phyloP scores from a whole-genome alignment of 2,888 invertebrate species.

The Oxyteleia sp. region DNA sequence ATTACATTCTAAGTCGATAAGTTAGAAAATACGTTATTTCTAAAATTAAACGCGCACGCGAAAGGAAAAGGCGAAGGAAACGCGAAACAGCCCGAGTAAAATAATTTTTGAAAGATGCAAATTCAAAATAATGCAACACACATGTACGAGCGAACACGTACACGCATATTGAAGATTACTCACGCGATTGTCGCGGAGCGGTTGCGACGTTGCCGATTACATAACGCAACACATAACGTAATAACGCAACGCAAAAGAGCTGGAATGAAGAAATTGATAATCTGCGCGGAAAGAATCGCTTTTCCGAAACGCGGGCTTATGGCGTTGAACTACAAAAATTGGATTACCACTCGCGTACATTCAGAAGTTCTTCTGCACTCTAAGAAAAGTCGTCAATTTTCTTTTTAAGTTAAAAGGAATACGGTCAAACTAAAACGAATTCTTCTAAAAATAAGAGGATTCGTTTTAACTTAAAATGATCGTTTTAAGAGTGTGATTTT shows the following conservation, averaged over 20 bases:
- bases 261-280: conserved; percentile 51
- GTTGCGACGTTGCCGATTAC: conserved; percentile 72
- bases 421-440: no score
- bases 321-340: no score
- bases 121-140: conserved; percentile 56
- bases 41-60: conserved; percentile 7
- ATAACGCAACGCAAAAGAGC: conserved; percentile 64
- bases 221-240: conserved; percentile 65
- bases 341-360: no score
- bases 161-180: conserved; percentile 54
- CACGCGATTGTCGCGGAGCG: conserved; percentile 63
- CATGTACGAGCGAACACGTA: conserved; percentile 20
- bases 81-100: neutral
- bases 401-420: no score
- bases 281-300: conserved; percentile 46
- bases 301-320: conserved; percentile 17
- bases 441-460: no score
- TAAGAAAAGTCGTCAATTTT: no score
- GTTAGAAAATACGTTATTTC: neutral
- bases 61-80: conserved; percentile 2
- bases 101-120: conserved; percentile 42
- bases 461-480: no score
- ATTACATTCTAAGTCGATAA: conserved; percentile 32
- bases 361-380: no score
- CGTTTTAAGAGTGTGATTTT: no score